A percentile compares a stretch with the other conserved stretches of the same genome.
Conservation (phyloP, 1,140 invertebrate species). For the Orchestia grillus region DNA sequence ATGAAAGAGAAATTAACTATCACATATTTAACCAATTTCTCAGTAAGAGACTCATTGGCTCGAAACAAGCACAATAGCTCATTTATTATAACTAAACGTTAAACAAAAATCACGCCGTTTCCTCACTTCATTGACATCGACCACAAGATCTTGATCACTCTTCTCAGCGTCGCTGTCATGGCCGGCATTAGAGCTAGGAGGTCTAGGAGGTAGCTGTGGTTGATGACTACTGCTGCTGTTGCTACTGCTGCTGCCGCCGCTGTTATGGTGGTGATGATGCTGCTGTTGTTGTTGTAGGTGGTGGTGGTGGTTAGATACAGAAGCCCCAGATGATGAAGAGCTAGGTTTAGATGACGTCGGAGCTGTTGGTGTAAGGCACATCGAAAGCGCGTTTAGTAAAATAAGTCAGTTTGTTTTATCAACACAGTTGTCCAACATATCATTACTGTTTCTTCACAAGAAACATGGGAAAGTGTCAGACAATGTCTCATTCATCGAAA, state of each 20-base stretch:
- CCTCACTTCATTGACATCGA: slow-evolving; percentile 72
- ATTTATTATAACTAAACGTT: too few species aligned
- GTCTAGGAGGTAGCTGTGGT: neutral
- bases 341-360: neutral
- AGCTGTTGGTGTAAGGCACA: neutral
- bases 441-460: too few species aligned
- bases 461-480: too few species aligned
- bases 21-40: too few species aligned
- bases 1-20: too few species aligned
- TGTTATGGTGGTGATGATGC: neutral
- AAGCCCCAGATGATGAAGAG: slow-evolving; percentile 14
- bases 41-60: too few species aligned
- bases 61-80: too few species aligned
- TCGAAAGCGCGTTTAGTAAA: neutral
- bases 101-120: neutral
- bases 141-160: slow-evolving; percentile 75
- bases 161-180: slow-evolving; percentile 74
- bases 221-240: neutral
- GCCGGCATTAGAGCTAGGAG: slow-evolving; percentile 56
- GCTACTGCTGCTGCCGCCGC: neutral
- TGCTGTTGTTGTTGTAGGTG: neutral
- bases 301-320: neutral
- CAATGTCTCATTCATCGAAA: too few species aligned
- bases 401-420: too few species aligned
- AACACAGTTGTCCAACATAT: too few species aligned